Base-by-base conservation (phyloP, 1,140 invertebrate species). In the Tetramorium parvispinum region DNA sequence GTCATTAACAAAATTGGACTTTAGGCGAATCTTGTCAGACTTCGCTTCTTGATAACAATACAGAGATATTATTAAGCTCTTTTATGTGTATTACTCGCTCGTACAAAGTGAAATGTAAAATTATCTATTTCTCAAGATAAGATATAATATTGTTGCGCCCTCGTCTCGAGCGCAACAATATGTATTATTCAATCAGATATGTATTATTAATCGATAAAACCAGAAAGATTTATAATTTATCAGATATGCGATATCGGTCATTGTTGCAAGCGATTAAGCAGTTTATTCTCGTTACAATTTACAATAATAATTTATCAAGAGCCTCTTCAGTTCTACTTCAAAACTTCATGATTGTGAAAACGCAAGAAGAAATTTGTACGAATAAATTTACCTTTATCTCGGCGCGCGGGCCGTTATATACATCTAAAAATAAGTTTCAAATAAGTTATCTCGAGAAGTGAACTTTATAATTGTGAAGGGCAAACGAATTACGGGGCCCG, bases 341-440 rank as follows among this genome's bases (percentile, higher is more conserved):
- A 65, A 49, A 61, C 24, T 37, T 65, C 11, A 16, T n/a, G 18
- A 16, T 79, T 13, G 43, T 27, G 5, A 8, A 40, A 53, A 46
- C 4, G 32, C 32, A 24, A 21, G 27, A 21, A 68, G 63, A 81
- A 81, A 55, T 81, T 81, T 55, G 32, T 68, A 40, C 43, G 61
- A 53, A 68, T 46, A 40, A 81, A 68, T 81, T 68, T 68, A 53
- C 7, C 61, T 68, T 21, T 40, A 40, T n/a, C 46, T 68, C 10
- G 21, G 5, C 40, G 53, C 21, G 4, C 55, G 37, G 27, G 59
- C 27, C n/a, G 21, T 32, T 73, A 32, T 49, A 37, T 21, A 46
- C 46, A 13, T 68, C 77, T 81, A 68, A 81, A 81, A 81, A 68
- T 81, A 68, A 81, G 63, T 81, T 81, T 68, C 43, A 81, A 81